Evolutionary conservation across 2,113 vertebrate species (phyloP).

Genomic region (Mesitornis unicolor): DNA sequence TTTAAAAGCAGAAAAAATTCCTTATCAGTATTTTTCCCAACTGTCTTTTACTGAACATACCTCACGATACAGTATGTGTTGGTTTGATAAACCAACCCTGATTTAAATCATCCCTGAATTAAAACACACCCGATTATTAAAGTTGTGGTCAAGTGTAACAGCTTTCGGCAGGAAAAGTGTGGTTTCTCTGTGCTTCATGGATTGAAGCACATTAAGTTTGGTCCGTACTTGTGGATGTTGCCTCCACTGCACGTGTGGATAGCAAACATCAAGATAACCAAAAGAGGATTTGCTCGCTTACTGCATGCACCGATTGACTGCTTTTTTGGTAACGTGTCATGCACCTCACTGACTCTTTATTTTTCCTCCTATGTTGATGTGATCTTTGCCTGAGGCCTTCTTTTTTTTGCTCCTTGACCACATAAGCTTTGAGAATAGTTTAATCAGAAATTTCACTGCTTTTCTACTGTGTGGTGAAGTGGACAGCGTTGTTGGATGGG

Average conservation of each 20-base stretch:
- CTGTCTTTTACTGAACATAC: neutral
- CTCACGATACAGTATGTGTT: neutral
- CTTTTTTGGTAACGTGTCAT: neutral
- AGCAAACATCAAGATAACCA: neutral
- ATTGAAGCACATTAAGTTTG: neutral
- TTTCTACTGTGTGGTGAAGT: neutral
- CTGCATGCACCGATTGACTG: neutral
- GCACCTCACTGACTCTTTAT: neutral
- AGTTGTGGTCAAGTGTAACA: neutral
- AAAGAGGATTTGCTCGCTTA: neutral
- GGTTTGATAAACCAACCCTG: no score
- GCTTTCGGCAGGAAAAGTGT: neutral
- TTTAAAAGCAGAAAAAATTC: neutral
- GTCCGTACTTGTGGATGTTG: neutral
- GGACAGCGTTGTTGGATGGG: neutral
- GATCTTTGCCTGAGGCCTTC: neutral
- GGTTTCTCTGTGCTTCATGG: neutral
- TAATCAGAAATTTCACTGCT: neutral
- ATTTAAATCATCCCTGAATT: neutral
- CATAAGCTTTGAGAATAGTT: neutral
- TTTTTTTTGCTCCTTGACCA: neutral
- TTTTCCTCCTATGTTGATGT: neutral
- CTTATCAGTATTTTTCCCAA: neutral
- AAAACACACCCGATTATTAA: neutral
- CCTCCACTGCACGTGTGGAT: neutral